Percentiles rank a stretch among this genome's conserved stretches.
phyloP scores from a whole-genome alignment of 2,888 invertebrate species.

The Clistopyga incitator region DNA sequence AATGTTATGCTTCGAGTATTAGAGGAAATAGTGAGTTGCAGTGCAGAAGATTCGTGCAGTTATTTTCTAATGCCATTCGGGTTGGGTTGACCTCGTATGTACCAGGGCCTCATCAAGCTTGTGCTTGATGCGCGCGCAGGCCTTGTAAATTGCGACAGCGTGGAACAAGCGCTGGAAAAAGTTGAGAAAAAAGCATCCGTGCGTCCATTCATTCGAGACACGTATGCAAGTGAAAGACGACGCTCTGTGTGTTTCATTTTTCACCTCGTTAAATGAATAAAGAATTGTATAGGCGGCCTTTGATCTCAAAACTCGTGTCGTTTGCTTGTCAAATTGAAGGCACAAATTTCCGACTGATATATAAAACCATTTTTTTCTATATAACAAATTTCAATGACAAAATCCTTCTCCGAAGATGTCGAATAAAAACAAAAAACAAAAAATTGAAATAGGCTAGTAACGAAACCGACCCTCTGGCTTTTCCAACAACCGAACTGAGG shows the following conservation, averaged over 20 bases:
- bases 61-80: background rate
- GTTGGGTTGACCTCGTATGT: constrained; percentile 39
- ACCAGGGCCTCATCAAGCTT: constrained; percentile 40
- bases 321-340: constrained; percentile 6
- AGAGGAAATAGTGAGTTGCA: background rate
- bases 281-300: background rate
- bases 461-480: constrained; percentile 9
- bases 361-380: background rate
- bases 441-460: constrained; percentile 41
- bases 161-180: constrained; percentile 20
- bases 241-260: background rate
- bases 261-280: constrained; percentile 20
- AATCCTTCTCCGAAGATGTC: background rate
- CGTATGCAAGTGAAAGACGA: constrained; percentile 36
- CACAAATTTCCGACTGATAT: background rate
- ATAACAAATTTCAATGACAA: background rate
- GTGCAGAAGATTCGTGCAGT: background rate
- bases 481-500: constrained; percentile 22
- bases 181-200: constrained; percentile 6
- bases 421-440: too few relatives aligned
- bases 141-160: constrained; percentile 33
- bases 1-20: background rate
- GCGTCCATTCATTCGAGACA: constrained; percentile 32
- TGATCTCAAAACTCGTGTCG: background rate
- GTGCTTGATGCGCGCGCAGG: constrained; percentile 24